phyloP scores from a whole-genome alignment of 2,113 vertebrate species.

The Poeciliopsis occidentalis region DNA sequence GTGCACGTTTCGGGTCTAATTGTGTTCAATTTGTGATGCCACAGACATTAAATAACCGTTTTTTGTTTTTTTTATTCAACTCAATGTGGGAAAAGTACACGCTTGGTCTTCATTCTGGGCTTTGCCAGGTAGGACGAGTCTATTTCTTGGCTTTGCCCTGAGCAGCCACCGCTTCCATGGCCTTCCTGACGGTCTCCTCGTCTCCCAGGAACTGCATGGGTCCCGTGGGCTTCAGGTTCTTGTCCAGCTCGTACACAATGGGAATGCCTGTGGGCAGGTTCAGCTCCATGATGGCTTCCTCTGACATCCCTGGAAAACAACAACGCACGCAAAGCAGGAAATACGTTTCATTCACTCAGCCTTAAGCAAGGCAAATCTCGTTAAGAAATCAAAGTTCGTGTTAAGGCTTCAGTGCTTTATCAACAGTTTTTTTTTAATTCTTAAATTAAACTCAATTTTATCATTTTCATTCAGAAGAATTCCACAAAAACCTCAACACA shows the following conservation, averaged over 20 bases:
- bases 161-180: constrained; percentile 97
- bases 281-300: constrained; percentile 97
- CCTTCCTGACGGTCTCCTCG: constrained; percentile 94
- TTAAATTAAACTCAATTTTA: too few relatives aligned
- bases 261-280: constrained; percentile 97
- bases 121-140: constrained; percentile 30
- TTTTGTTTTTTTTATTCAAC: constrained; percentile 5
- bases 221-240: constrained; percentile 94
- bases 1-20: constrained; percentile 40
- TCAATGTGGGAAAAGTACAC: constrained; percentile 34
- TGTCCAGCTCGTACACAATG: constrained; percentile 94
- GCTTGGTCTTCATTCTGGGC: constrained; percentile 15
- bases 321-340: neutral
- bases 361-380: neutral
- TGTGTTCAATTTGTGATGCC: constrained; percentile 23
- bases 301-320: constrained; percentile 84
- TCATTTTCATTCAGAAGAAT: too few relatives aligned
- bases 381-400: neutral
- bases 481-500: too few relatives aligned
- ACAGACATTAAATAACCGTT: constrained; percentile 31
- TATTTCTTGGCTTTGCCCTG: constrained; percentile 90
- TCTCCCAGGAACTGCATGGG: constrained; percentile 95
- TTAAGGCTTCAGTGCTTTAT: too few relatives aligned
- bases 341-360: neutral
- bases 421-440: neutral